Base-by-base conservation (phyloP, 2,797 vertebrate species). In the Zalophus californianus region DNA sequence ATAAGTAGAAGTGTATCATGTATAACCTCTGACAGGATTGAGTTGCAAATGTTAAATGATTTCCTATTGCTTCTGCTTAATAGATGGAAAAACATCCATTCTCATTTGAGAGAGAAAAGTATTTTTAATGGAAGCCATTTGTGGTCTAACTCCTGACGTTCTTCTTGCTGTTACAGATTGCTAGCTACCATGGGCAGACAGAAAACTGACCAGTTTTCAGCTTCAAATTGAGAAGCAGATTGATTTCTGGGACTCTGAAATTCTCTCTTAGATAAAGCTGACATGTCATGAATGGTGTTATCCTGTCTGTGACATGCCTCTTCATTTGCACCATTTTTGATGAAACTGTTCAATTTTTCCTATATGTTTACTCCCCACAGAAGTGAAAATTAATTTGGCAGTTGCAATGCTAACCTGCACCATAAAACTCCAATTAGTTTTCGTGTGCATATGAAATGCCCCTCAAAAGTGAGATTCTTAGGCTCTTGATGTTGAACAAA, bases 81-180 rank as follows among this genome's bases (percentile, higher is more conserved):
- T n/a, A 35, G 52, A 75, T 89, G 38, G 35, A 75, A 84, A 90
- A 72, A 6, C 44, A 96, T 92, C 32, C 66, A 66, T 93, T 79
- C 93, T 64, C 91, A 54, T 73, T 92, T 89, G 50, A 21, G 56
- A 85, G 54, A 88, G 41, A 29, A 73, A 8, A 1, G 25, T 44
- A 12, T 86, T 95, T 50, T 92, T 68, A 10, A 52, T 86, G 72
- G 73, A 92, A 93, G 50, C n/a, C 41, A 50, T 85, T 21, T 56
- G 54, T 8, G 1, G 48, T 48, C 2, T 41, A 35, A 8, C 1
- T 72, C 64, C 35, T 52, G 29, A 75, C 20, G 9, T 44, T n/a
- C 20, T 27, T 80, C 79, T 73, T 86, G 16, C 72, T 70, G 35
- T 92, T 92, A 92, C 25, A 86, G 52, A 87, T 92, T 93, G 3